Evolutionary conservation across 2,797 vertebrate species (phyloP).

Genomic region (Carapus acus): DNA sequence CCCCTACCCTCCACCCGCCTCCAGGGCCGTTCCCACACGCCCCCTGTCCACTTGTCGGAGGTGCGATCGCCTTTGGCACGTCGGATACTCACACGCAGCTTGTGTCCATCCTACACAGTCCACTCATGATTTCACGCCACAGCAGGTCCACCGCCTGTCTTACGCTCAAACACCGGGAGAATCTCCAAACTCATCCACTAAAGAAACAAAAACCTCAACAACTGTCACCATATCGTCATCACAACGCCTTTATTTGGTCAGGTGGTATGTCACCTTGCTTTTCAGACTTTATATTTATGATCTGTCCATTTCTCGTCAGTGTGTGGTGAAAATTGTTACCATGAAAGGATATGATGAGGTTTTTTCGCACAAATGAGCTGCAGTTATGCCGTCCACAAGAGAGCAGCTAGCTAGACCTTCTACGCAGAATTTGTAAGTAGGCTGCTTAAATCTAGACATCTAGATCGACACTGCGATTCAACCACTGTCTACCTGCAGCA

Average conservation of each 20-base stretch:
- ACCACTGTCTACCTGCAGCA: neutral
- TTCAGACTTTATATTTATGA: slow-evolving; percentile 38
- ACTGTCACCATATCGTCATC: slow-evolving; percentile 1
- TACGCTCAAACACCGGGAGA: slow-evolving; percentile 21
- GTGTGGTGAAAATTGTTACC: slow-evolving; percentile 32
- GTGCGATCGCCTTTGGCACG: slow-evolving; percentile 19
- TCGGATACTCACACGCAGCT: slow-evolving; percentile 5
- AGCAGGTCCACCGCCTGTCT: slow-evolving; percentile 23
- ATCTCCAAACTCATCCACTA: too few species aligned
- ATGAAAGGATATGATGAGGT: slow-evolving; percentile 5
- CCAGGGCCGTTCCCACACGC: too few species aligned
- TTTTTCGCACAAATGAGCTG: too few species aligned
- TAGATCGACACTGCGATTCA: slow-evolving; percentile 5
- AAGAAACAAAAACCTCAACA: too few species aligned
- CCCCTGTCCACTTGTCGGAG: neutral
- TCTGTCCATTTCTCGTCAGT: slow-evolving; percentile 12
- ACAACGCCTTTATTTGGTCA: neutral
- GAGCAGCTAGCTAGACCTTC: too few species aligned
- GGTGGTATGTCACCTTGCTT: slow-evolving; percentile 7
- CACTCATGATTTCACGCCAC: slow-evolving; percentile 46
- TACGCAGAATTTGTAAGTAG: too few species aligned
- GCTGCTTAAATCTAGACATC: too few species aligned
- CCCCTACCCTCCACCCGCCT: too few species aligned
- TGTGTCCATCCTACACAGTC: slow-evolving; percentile 30
- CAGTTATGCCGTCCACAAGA: too few species aligned